Evolutionary conservation across 1,140 invertebrate species (phyloP), one percentile per base, ranked within the genome.

Genomic region (Drosophila insularis): DNA sequence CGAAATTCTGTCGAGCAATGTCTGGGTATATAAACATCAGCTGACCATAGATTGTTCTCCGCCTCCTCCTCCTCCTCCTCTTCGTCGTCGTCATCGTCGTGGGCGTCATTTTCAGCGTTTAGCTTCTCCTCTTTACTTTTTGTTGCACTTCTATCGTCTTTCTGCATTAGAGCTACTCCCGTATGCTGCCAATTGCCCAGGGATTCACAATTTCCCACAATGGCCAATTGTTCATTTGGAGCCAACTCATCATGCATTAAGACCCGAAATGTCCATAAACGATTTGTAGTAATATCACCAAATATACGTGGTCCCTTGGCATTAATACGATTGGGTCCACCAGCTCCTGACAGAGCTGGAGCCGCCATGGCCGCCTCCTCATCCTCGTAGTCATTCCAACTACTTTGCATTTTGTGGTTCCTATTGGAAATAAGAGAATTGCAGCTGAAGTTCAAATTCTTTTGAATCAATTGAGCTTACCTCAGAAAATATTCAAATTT

Each of bases 1-100:
- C 97, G 94, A 90, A 96, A 98, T 32, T 95, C 93, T 2, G 97
- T 92, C 68, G 95, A 94, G 71, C 91, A 91, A 69, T 95, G 94
- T 21, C 94, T 93, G 6, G 96, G 96, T 79, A 97, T 93, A 63
- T 91, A 91, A 21, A 95, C 78, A 40, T 89, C 79, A 54, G 84
- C 93, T 2, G 90, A 92, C 95, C 94, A 95, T 27, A 93, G 68
- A 66, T 93, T 91, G 17, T 84, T 91, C 2, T 89, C 91, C 32
- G 82, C 89, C 66, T 50, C 66, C 5, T 66, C 55, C 14, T 68
- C 70, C 43, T 10, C 17, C 2, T 50, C 43, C 2, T 21, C 43
- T 10, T 50, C 43, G 0, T 7, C 8, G 10, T 50, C 17, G 7
- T 17, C 43, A 2, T 46, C 8, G 27, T 0, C 27, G 5, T 5